Conservation (phyloP, 2,797 vertebrate species). For the Amazonetta brasiliensis region DNA sequence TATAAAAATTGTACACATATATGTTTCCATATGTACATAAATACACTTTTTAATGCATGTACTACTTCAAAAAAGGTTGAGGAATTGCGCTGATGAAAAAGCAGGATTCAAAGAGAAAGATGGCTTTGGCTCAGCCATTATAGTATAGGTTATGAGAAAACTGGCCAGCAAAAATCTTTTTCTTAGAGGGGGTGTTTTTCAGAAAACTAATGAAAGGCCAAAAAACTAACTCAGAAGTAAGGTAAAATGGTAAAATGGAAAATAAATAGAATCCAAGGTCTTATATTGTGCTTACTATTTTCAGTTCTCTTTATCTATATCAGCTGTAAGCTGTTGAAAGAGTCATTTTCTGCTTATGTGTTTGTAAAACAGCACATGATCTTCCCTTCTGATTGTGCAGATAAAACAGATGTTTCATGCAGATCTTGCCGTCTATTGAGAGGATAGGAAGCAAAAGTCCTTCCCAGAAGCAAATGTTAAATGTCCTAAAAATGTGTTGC, state of each 20-base stretch:
- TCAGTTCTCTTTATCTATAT: not conserved
- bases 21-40: not conserved
- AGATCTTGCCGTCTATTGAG: not conserved
- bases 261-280: not conserved
- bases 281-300: not conserved
- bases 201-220: not conserved
- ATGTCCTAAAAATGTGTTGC: not conserved
- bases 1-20: not conserved
- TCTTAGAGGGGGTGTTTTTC: not conserved
- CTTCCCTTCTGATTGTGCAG: not conserved
- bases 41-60: not conserved
- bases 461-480: not conserved
- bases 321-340: not conserved
- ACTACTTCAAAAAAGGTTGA: not conserved
- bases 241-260: not conserved
- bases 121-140: not conserved
- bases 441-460: not conserved
- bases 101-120: not conserved
- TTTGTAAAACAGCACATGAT: not conserved
- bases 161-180: not conserved
- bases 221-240: not conserved
- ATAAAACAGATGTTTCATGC: not conserved
- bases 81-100: not conserved
- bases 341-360: not conserved
- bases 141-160: not conserved